Evolutionary conservation across 64 coral and sea anemone species (phyloP).

Genomic region (Hydrozoanthus tunicans): DNA sequence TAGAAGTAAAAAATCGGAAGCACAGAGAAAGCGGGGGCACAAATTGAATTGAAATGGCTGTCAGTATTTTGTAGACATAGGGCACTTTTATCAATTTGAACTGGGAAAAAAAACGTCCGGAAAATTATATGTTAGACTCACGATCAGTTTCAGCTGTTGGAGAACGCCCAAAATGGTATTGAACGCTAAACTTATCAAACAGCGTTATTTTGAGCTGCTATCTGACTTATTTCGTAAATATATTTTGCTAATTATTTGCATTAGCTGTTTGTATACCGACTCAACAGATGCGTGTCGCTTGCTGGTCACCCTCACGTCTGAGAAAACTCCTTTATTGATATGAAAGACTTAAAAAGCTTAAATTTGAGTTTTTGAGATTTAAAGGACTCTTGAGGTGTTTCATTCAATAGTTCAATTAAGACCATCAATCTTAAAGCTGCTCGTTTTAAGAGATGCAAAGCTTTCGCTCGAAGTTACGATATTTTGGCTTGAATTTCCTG

Average conservation of each 20-base stretch:
- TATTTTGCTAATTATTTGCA: too few relatives aligned
- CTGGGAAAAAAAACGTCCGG: neutral
- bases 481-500: constrained; percentile 20
- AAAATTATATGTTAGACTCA: neutral
- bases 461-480: neutral
- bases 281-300: too few relatives aligned
- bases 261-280: too few relatives aligned
- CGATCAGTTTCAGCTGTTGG: neutral
- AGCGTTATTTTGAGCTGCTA: neutral
- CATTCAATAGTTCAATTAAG: neutral
- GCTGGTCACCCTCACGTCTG: too few relatives aligned
- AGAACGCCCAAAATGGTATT: neutral
- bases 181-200: neutral
- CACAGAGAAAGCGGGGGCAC: neutral
- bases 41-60: neutral
- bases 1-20: neutral
- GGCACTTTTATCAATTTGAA: neutral
- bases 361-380: neutral
- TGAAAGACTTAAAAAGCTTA: neutral
- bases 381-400: neutral
- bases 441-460: neutral
- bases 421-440: neutral
- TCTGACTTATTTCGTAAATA: neutral
- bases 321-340: neutral
- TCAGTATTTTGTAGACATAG: neutral